phyloP scores from a whole-genome alignment of 2,797 vertebrate genomes.

The Pseudochirops corinnae region DNA sequence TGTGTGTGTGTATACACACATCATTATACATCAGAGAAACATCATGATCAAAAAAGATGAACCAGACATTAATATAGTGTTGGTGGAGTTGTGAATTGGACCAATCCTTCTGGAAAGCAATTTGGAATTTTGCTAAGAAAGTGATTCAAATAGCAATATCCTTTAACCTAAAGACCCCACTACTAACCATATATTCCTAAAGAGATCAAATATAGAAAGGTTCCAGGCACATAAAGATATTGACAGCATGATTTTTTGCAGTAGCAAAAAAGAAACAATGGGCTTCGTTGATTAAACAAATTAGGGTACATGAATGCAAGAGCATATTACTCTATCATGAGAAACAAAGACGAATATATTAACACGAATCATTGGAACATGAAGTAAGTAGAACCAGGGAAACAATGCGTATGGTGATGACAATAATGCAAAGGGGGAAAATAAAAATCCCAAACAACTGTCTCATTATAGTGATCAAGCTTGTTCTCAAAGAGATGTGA shows the following conservation, averaged over 20 bases:
- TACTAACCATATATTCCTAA: neutral
- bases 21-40: neutral
- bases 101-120: neutral
- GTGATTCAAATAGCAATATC: neutral
- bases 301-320: neutral
- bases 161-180: neutral
- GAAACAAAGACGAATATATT: neutral
- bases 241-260: neutral
- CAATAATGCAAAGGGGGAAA: neutral
- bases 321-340: neutral
- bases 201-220: neutral
- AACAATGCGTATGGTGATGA: neutral
- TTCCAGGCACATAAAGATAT: neutral
- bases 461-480: neutral
- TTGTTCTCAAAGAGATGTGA: neutral
- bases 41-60: neutral
- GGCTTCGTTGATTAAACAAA: neutral
- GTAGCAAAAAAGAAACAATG: neutral
- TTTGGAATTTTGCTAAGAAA: neutral
- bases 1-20: neutral
- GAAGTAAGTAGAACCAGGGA: neutral
- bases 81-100: neutral
- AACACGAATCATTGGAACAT: neutral
- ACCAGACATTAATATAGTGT: neutral
- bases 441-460: neutral